Conservation (phyloP, 2,888 invertebrate species). For the Bellardia bayeri region DNA sequence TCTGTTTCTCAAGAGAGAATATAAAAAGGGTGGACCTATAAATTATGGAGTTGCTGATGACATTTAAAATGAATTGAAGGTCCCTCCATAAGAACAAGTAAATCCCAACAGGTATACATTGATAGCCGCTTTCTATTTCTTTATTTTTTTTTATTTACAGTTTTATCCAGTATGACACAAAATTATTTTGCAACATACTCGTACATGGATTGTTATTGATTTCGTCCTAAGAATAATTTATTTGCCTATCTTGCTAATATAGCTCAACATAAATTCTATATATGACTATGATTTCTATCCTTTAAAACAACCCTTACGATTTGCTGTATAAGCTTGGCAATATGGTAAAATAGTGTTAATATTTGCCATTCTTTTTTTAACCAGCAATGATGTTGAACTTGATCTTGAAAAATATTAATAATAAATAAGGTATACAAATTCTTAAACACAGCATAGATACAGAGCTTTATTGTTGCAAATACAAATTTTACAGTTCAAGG, state of each 20-base stretch:
- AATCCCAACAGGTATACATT: no score
- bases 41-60: no score
- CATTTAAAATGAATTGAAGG: no score
- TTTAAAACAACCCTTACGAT: not conserved
- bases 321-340: not conserved
- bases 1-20: no score
- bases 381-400: conserved; percentile 12
- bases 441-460: not conserved
- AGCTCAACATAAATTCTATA: not conserved
- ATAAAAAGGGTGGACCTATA: no score
- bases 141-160: no score
- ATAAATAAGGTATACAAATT: not conserved
- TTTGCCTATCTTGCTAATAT: not conserved
- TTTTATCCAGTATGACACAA: no score
- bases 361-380: not conserved
- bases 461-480: not conserved
- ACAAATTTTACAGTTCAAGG: not conserved
- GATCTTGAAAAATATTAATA: conserved; percentile 16
- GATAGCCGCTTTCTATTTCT: no score
- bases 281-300: not conserved
- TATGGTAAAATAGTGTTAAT: conserved; percentile 9
- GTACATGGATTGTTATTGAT: no score
- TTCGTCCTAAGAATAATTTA: no score
- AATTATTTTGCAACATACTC: no score
- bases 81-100: no score